A percentile compares a stretch with the other conserved stretches of the same genome.
Conservation (phyloP, 2,888 invertebrate genomes). For the Anagyrus pseudococci region DNA sequence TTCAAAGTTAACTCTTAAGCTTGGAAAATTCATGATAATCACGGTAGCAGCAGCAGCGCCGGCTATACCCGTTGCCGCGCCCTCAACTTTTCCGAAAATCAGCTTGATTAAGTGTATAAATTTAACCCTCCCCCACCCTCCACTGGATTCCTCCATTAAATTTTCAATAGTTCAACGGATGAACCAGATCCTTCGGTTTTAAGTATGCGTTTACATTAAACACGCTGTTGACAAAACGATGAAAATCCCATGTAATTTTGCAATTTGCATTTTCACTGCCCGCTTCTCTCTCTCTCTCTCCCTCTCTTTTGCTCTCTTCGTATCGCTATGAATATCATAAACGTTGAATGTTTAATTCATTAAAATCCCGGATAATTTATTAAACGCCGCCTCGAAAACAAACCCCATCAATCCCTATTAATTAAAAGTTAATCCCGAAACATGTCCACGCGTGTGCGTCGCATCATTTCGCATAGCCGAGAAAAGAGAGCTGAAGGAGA, state of each 20-base stretch:
- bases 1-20: slow-evolving; percentile 15
- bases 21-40: background rate
- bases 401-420: too few species aligned
- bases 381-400: too few species aligned
- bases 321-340: too few species aligned
- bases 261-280: too few species aligned
- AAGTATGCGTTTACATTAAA: background rate
- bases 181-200: background rate
- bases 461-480: too few species aligned
- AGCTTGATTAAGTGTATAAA: background rate
- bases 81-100: background rate
- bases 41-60: background rate
- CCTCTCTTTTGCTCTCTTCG: background rate
- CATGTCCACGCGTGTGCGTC: too few species aligned
- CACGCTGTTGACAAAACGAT: too few species aligned
- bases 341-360: too few species aligned
- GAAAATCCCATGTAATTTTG: too few species aligned
- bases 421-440: too few species aligned
- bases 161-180: background rate
- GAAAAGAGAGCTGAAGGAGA: too few species aligned
- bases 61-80: background rate
- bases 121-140: background rate
- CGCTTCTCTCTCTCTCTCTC: background rate
- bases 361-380: too few species aligned
- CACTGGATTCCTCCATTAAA: background rate